A percentile compares a stretch with the other conserved stretches of the same genome.
phyloP scores from a whole-genome alignment of 2,888 invertebrate species.

The Bombylius major region DNA sequence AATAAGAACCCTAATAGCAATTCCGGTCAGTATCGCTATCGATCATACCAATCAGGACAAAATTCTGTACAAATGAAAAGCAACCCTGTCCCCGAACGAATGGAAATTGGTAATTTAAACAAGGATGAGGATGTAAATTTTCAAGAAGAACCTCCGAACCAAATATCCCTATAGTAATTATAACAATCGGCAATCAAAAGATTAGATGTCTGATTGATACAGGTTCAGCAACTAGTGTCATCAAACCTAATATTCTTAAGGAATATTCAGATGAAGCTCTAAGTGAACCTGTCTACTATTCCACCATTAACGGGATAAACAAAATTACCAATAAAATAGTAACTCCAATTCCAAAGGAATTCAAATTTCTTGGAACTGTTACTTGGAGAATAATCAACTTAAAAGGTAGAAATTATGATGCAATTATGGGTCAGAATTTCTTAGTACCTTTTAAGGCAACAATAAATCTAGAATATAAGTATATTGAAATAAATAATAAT shows the following conservation, averaged over 20 bases:
- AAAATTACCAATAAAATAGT: constrained; percentile 10
- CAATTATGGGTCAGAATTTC: constrained; percentile 1
- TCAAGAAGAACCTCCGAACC: constrained; percentile 1
- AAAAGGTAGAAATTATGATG: constrained; percentile 1
- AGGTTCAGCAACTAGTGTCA: background rate
- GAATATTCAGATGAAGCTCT: background rate
- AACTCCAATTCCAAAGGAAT: constrained; percentile 11
- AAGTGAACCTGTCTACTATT: constrained; percentile 3
- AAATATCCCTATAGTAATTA: background rate
- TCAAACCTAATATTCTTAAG: constrained; percentile 1
- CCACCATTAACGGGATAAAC: constrained; percentile 10
- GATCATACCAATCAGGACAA: constrained; percentile 1
- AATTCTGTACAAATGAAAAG: constrained; percentile 1
- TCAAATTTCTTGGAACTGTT: constrained; percentile 10
- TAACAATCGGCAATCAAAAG: background rate
- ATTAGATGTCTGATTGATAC: constrained; percentile 2
- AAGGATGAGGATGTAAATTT: constrained; percentile 3
- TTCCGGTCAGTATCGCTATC: background rate
- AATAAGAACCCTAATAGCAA: background rate
- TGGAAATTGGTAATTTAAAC: constrained; percentile 2
- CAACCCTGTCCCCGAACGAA: background rate
- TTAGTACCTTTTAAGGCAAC: background rate
- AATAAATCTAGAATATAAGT: background rate
- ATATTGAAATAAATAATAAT: background rate
- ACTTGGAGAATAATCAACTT: constrained; percentile 10